Evolutionary conservation across 2,888 invertebrate species (phyloP).

Genomic region (Heterodera filipjevi): DNA sequence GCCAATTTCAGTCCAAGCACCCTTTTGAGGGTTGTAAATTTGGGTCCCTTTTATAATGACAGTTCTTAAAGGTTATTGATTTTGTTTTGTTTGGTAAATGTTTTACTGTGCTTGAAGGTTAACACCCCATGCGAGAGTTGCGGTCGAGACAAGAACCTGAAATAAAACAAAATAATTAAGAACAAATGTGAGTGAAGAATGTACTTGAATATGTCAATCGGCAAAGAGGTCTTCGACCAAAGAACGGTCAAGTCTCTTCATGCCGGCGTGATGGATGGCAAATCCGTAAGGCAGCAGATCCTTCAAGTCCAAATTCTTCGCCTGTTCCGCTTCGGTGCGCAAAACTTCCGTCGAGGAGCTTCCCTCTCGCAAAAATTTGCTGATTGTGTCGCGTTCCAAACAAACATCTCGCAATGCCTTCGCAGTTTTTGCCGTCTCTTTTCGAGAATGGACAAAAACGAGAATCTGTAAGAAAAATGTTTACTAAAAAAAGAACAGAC

Average conservation of each 20-base stretch:
- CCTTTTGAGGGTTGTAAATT: conserved; percentile 96
- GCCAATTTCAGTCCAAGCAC: conserved; percentile 95
- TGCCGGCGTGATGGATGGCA: conserved; percentile 99
- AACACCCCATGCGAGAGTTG: conserved; percentile 98
- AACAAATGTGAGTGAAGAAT: conserved; percentile 6
- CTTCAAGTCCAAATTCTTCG: conserved; percentile 84
- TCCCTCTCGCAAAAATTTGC: conserved; percentile 91
- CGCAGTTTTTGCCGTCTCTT: conserved; percentile 96
- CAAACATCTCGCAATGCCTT: conserved; percentile 94
- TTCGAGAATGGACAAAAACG: conserved; percentile 96
- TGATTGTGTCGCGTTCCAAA: conserved; percentile 92
- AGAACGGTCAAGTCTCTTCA: conserved; percentile 93
- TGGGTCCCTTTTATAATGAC: conserved; percentile 96
- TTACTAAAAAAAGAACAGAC: no score
- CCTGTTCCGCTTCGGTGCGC: conserved; percentile 90
- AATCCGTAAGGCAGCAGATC: conserved; percentile 97
- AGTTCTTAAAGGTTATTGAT: conserved; percentile 71
- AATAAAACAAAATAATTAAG: no score
- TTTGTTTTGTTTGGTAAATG: no score
- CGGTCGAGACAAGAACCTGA: conserved; percentile 88
- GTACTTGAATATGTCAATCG: conserved; percentile 87
- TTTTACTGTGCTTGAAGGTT: conserved; percentile 92
- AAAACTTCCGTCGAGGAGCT: conserved; percentile 96
- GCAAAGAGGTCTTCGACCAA: conserved; percentile 97
- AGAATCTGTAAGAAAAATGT: conserved; percentile 71